Evolutionary conservation across 2,888 invertebrate genomes (phyloP).

Genomic region (Hoplodrina blanda): DNA sequence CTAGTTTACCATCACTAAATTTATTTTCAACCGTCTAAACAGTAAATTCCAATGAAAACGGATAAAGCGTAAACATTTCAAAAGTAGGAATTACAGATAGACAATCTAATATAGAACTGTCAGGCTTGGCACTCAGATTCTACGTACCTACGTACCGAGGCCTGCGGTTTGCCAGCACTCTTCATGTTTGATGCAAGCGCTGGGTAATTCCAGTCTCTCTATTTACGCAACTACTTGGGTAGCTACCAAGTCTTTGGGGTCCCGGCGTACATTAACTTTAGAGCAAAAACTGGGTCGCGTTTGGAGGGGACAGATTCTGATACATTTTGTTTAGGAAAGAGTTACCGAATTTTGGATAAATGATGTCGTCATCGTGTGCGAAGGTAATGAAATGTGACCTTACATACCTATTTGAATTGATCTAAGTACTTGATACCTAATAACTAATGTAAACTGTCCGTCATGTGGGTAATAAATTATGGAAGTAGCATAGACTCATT

Average conservation of each 20-base stretch:
- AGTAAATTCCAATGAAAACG: slow-evolving; percentile 12
- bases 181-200: slow-evolving; percentile 54
- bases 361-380: not conserved
- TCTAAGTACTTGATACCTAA: not conserved
- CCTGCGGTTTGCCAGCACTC: slow-evolving; percentile 38
- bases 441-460: slow-evolving; percentile 2
- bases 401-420: not conserved
- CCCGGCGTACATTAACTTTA: slow-evolving; percentile 19
- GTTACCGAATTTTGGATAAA: not conserved
- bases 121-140: slow-evolving; percentile 11
- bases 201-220: slow-evolving; percentile 29
- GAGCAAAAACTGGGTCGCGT: not conserved
- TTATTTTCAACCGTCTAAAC: slow-evolving; percentile 20
- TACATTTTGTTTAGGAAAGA: not conserved
- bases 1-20: slow-evolving; percentile 13
- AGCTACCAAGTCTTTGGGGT: slow-evolving; percentile 8
- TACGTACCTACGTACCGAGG: slow-evolving; percentile 17
- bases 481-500: slow-evolving; percentile 16
- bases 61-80: slow-evolving; percentile 35
- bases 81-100: slow-evolving; percentile 19
- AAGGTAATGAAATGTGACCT: not conserved
- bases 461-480: slow-evolving; percentile 19
- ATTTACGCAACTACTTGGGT: slow-evolving; percentile 29
- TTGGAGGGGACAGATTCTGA: not conserved
- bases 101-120: slow-evolving; percentile 16